Evolutionary conservation across 1,140 invertebrate genomes (phyloP).

Genomic region (Pissodes strobi): DNA sequence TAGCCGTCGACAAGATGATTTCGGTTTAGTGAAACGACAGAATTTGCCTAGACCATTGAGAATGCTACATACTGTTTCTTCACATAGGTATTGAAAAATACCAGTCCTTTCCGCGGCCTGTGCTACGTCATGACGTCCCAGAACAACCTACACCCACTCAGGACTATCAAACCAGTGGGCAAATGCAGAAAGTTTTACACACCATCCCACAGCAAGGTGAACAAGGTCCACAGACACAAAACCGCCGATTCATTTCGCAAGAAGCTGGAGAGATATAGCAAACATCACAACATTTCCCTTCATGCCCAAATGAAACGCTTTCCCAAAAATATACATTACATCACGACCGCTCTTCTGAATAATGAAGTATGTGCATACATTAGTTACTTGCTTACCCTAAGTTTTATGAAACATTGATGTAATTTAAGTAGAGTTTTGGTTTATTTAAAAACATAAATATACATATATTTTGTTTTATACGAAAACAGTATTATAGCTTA

Average conservation of each 20-base stretch:
- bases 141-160: not conserved
- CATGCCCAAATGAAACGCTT: too few relatives aligned
- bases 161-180: not conserved
- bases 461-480: too few relatives aligned
- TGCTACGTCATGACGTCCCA: not conserved
- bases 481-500: slow-evolving; percentile 12
- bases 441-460: too few relatives aligned
- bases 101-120: too few relatives aligned
- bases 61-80: slow-evolving; percentile 16
- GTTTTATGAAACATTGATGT: too few relatives aligned
- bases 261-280: not conserved
- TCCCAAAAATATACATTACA: too few relatives aligned
- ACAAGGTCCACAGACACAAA: not conserved
- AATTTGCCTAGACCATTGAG: slow-evolving; percentile 7
- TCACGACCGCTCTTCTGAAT: too few relatives aligned
- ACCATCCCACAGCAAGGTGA: not conserved
- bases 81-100: too few relatives aligned
- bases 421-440: too few relatives aligned
- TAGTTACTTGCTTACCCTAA: too few relatives aligned
- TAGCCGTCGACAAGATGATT: not conserved
- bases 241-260: not conserved
- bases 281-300: too few relatives aligned
- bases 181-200: not conserved
- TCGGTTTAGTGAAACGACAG: slow-evolving; percentile 4
- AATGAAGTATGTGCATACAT: too few relatives aligned